Base-by-base conservation (phyloP, 2,113 vertebrate genomes). In the Microtus montanus region DNA sequence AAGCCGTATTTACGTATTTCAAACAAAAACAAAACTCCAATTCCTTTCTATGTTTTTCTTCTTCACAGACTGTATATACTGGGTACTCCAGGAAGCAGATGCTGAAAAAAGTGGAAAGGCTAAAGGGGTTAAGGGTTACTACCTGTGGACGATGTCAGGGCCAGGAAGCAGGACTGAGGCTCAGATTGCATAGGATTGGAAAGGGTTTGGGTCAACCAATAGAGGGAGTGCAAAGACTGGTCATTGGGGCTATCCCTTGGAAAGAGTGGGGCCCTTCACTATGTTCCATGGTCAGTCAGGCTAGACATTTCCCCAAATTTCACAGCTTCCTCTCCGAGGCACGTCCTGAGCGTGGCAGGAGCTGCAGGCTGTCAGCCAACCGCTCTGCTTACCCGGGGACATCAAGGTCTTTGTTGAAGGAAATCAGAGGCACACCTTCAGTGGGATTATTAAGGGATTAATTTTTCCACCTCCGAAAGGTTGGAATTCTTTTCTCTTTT, bases 61-160 rank as follows among this genome's bases (percentile, higher is more conserved):
- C n/a, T n/a, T 89, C 28, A 47, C 3, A 41, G 41, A 73, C 30
- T 78, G n/a, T 78, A 30, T 63, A 35, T 64, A 19, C 52, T 68
- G 49, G 15, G n/a, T 66, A 87, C 41, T 89, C 74, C 35, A 54
- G 87, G 87, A 96, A 94, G 54, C 74, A 87, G 54, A 92, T 70
- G 64, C 70, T 89, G 79, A 44, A 47, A 12, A n/a, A 24, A 87
- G 24, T 61, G 58, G 44, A 14, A 35, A 73, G 58, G 7, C 7
- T 28, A 66, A 84, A 35, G 52, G 3, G 24, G 30, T 92, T 68
- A 33, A 35, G 75, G 70, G 78, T 63, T 52, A 24, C 61, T 52
- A 52, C 41, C n/a, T 19, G 14, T 80, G 66, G 54, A 87, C 70
- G 52, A 66, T 8, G n/a, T 61, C 83, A 71, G 33, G 19, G 9